Evolutionary conservation across 2,888 invertebrate genomes (phyloP).

Genomic region (Didymodactylos carnosus): DNA sequence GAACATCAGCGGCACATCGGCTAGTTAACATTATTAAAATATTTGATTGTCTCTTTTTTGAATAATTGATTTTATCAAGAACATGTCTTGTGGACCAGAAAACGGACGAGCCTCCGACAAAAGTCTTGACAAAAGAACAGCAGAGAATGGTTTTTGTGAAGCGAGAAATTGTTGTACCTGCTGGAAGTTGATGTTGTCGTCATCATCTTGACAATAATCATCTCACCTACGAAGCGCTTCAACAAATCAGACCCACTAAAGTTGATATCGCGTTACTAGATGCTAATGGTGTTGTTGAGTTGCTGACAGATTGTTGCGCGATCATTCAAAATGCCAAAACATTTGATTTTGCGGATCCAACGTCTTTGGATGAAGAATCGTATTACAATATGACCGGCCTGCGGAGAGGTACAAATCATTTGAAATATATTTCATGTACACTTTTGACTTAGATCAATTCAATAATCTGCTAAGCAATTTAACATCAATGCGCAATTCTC

Average conservation of each 20-base stretch:
- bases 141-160: background rate
- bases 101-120: background rate
- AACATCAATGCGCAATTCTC: too few relatives aligned
- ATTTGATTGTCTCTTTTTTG: background rate
- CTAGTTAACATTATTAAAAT: background rate
- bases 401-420: too few relatives aligned
- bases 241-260: background rate
- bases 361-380: too few relatives aligned
- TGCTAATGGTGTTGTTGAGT: background rate
- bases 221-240: background rate
- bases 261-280: background rate
- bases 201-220: background rate
- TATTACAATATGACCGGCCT: background rate
- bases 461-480: too few relatives aligned
- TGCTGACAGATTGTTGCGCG: background rate
- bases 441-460: too few relatives aligned
- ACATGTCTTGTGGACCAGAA: background rate
- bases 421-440: too few relatives aligned
- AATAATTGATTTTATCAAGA: background rate
- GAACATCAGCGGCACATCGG: background rate
- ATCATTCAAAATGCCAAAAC: too few relatives aligned
- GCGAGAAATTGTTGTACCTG: background rate
- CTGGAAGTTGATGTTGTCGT: background rate
- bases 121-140: background rate
- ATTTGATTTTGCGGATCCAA: too few relatives aligned